Percentiles rank a stretch among this genome's conserved stretches.
phyloP scores from a whole-genome alignment of 2,113 vertebrate species.

The Notiomystis cincta region DNA sequence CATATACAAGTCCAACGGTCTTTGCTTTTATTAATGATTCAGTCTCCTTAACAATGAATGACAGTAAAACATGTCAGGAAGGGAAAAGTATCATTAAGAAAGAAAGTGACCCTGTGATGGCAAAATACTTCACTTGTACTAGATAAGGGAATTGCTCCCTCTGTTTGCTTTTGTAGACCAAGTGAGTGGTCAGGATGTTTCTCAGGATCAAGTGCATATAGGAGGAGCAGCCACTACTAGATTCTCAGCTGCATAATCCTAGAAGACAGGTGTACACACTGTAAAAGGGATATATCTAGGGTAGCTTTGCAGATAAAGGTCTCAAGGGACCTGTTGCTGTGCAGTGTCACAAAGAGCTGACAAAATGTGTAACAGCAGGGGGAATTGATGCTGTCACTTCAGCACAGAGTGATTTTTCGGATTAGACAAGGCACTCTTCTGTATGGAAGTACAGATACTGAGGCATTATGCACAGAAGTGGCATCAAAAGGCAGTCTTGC shows the following conservation, averaged over 20 bases:
- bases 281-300: neutral
- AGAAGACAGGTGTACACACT: too few relatives aligned
- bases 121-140: neutral
- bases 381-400: conserved; percentile 9
- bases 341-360: neutral
- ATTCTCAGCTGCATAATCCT: neutral
- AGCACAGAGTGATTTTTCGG: neutral
- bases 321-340: neutral
- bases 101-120: neutral
- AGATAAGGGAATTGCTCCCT: neutral
- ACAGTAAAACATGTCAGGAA: neutral
- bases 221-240: neutral
- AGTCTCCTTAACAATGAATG: neutral
- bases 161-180: neutral
- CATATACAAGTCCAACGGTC: neutral
- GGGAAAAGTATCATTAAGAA: neutral
- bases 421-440: neutral
- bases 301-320: neutral
- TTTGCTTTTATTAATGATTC: neutral
- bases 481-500: neutral
- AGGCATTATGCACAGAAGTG: neutral
- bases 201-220: neutral
- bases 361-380: neutral
- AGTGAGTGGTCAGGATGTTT: neutral
- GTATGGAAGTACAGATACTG: neutral